Conservation (phyloP, 2,797 vertebrate species). For the Eulemur albifrons region DNA sequence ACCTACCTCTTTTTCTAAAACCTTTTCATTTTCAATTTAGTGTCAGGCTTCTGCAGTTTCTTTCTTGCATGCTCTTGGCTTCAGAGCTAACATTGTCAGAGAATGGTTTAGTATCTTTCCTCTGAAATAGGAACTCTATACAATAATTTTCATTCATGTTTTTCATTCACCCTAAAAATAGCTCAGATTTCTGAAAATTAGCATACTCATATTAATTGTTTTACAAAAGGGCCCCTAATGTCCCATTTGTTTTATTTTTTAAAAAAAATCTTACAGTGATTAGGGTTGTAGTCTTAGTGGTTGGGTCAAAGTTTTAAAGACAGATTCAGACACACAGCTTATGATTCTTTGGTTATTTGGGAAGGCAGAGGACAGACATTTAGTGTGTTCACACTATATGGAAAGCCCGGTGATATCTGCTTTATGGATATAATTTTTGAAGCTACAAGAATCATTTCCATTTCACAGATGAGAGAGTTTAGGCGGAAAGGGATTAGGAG, state of each 20-base stretch:
- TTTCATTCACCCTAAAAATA: conserved; percentile 33
- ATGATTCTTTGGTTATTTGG: not conserved
- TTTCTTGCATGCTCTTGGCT: not conserved
- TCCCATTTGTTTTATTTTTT: not conserved
- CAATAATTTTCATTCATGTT: conserved; percentile 1
- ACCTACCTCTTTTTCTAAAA: not conserved
- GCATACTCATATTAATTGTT: not conserved
- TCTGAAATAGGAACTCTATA: not conserved
- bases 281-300: not conserved
- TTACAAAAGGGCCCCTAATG: not conserved
- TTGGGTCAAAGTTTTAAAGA: not conserved
- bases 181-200: conserved; percentile 4
- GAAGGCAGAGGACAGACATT: not conserved
- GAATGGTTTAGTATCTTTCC: not conserved
- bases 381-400: not conserved
- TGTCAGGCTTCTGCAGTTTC: not conserved
- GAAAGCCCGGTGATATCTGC: not conserved
- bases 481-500: not conserved
- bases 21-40: not conserved
- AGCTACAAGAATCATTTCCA: not conserved
- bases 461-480: not conserved
- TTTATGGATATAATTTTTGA: not conserved
- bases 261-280: not conserved
- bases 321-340: not conserved
- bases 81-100: not conserved